Evolutionary conservation across 1,140 invertebrate genomes (phyloP), one percentile per base, ranked within the genome.

Genomic region (Phocides pigmalion): DNA sequence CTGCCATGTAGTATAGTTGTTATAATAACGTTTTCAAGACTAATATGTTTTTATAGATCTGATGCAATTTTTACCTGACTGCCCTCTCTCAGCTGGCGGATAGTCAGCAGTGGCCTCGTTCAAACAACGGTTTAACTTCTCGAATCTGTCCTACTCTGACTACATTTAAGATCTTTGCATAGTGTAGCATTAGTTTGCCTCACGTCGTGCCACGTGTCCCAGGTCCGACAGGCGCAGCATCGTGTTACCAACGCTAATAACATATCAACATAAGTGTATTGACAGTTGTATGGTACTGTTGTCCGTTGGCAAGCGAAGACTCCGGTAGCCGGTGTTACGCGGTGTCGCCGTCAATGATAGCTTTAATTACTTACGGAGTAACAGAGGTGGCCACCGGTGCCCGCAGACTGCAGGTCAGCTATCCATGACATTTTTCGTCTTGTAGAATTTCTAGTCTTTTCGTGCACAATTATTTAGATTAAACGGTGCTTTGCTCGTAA

Each of bases 391-490:
- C 53, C 66, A 32, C 49, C 56, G 32, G 25, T 14, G 15, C 16
- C 17, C 17, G 14, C 41, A 17, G 41, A 1, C 68, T 56, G 58
- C 49, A 51, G 25, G 17, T 59, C 44, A 58, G 56, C 56, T 46
- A 70, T 70, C 81, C 82, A 84, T 84, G 82, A 84, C 82, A 79
- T 64, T 70, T 73, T 74, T 70, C 49, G 59, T 77, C 66, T 81
- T 81, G 76, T 77, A 83, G 75, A 78, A 76, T 73, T 87, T 90
- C 88, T 91, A 91, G 88, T 91, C 88, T 86, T 82, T 82, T 84
- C 73, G 78, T 86, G 87, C 88, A 91, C 84, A 91, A 91, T 79
- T 73, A 74, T 73, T 64, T 80, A 82, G 71, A 76, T 75, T 74
- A 74, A 78, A 87, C 82, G 85, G 84, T 89, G 83, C 87, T 87